Conservation (phyloP, 2,797 vertebrate species). For the Thripadectes ignobilis region DNA sequence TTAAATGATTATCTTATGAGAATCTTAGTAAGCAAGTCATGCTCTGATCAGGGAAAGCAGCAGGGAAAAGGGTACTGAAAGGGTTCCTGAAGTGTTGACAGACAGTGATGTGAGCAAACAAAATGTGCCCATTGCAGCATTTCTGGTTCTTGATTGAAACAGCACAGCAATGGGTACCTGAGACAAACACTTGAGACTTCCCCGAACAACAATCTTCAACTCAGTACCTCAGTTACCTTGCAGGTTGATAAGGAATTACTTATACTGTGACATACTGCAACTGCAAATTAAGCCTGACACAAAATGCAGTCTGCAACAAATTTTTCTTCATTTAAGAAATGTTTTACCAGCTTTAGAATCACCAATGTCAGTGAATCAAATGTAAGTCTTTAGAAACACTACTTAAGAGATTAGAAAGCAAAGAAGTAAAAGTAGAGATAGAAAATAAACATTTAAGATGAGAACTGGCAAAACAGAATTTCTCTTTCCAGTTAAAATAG, state of each 20-base stretch:
- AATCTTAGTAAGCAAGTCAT: slow-evolving; percentile 71
- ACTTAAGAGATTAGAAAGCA: neutral
- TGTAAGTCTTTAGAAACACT: neutral
- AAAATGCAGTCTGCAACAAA: neutral
- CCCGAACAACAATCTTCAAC: neutral
- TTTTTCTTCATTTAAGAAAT: neutral
- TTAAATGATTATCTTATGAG: slow-evolving; percentile 76
- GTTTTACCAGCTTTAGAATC: neutral
- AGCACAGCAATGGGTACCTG: neutral
- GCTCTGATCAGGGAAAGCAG: slow-evolving; percentile 70
- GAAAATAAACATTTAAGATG: neutral
- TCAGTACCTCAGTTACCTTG: neutral
- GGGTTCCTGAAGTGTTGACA: slow-evolving; percentile 60
- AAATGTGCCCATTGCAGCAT: neutral
- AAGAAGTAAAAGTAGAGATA: neutral
- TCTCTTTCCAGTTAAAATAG: neutral
- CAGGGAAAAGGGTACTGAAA: slow-evolving; percentile 55
- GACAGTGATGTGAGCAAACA: slow-evolving; percentile 50
- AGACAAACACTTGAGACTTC: neutral
- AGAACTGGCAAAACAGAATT: neutral
- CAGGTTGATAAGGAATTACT: neutral
- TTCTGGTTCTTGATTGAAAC: slow-evolving; percentile 31
- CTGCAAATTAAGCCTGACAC: neutral
- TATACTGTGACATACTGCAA: neutral
- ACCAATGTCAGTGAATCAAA: neutral